A percentile compares a stretch with the other conserved stretches of the same genome.
Evolutionary conservation across 1,140 invertebrate species (phyloP).

Genomic region (Anastrepha ludens): DNA sequence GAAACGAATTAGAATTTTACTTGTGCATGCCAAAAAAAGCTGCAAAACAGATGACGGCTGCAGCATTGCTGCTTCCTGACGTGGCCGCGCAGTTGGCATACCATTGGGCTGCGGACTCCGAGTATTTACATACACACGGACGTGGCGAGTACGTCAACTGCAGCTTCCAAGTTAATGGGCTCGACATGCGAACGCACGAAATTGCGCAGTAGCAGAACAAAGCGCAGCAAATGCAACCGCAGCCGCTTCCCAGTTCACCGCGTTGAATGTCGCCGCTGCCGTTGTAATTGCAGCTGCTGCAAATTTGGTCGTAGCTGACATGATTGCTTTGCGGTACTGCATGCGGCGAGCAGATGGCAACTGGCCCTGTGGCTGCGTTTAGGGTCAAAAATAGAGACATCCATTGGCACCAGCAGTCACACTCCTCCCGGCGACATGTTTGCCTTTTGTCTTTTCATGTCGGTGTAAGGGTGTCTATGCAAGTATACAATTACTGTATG

Average conservation of each 20-base stretch:
- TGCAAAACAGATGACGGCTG: background rate
- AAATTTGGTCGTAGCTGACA: background rate
- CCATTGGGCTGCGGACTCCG: background rate
- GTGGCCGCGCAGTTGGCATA: background rate
- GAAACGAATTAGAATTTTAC: conserved; percentile 33
- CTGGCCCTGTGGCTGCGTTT: conserved; percentile 12
- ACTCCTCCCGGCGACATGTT: background rate
- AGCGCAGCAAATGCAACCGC: conserved; percentile 13
- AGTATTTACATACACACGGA: background rate
- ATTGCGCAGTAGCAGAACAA: background rate
- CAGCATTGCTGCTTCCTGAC: background rate
- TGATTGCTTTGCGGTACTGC: background rate
- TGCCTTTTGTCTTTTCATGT: background rate
- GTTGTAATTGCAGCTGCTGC: conserved; percentile 43
- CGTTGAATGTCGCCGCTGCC: background rate
- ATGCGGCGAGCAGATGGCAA: background rate
- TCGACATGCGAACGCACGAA: background rate
- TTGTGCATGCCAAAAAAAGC: background rate
- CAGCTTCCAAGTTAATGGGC: background rate
- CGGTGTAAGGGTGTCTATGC: no score
- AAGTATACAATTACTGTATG: no score
- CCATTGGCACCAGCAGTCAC: conserved; percentile 5
- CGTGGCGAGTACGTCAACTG: background rate
- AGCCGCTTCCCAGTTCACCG: background rate
- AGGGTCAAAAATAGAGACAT: conserved; percentile 40